Percentiles rank a stretch among this genome's conserved stretches.
Evolutionary conservation across 2,797 vertebrate species (phyloP).

Genomic region (Crocodylus rhombifer): DNA sequence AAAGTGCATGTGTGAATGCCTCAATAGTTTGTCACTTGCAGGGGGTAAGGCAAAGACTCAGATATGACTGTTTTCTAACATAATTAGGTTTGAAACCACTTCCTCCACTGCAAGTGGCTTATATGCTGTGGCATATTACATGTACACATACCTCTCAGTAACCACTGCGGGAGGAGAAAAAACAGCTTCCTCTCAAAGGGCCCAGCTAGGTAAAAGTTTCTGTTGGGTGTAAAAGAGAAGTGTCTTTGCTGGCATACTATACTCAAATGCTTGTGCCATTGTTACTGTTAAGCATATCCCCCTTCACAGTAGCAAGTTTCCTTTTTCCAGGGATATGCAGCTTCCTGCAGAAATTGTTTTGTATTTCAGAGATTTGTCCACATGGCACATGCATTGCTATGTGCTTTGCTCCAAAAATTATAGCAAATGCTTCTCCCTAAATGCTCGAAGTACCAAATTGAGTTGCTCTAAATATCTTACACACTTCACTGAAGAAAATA

Average conservation of each 20-base stretch:
- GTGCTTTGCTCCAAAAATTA: background rate
- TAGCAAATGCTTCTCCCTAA: slow-evolving; percentile 3
- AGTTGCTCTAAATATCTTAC: slow-evolving; percentile 4
- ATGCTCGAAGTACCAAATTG: slow-evolving; percentile 3
- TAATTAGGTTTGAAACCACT: background rate
- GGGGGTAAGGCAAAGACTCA: background rate
- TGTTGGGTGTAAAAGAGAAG: background rate
- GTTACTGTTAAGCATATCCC: background rate
- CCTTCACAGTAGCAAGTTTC: background rate
- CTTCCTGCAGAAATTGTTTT: slow-evolving; percentile 5
- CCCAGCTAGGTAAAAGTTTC: background rate
- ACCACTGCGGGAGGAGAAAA: background rate
- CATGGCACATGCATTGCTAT: background rate
- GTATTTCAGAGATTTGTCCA: background rate
- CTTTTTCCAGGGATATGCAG: background rate
- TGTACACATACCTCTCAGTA: background rate
- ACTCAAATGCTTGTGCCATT: background rate
- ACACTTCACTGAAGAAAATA: background rate
- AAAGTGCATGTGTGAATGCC: background rate
- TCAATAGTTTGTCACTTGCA: background rate
- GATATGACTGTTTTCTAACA: background rate
- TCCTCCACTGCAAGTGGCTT: background rate
- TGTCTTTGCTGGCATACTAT: background rate
- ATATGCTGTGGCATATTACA: background rate
- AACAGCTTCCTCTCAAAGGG: rapidly evolving